Evolutionary conservation across 37 sponge, comb jelly and placozoan genomes (phyloP), one percentile per base, ranked within the genome.

Genomic region (Chondrilla cf. caribensis): DNA sequence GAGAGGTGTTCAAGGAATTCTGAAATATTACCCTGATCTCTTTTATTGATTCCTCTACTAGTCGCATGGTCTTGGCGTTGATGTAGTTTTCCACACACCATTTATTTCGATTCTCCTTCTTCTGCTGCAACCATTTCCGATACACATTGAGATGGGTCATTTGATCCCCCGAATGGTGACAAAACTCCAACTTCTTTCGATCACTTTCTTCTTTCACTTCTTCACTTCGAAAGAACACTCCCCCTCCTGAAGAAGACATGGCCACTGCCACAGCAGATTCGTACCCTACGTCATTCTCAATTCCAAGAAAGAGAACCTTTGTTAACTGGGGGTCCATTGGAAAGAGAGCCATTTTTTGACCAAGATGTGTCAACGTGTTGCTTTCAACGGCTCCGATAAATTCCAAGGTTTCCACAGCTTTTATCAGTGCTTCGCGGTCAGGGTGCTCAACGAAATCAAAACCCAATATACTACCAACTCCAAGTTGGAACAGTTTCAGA

Each of bases 371-470:
- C 35, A 92, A 79, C n/a, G 51, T 42, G 33, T 62, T 73, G 8
- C 78, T 75, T 22, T 84, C 58, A n/a, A 92, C 59, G 22, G 91
- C 90, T 37, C 85, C 93, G 33, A 93, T 81, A 55, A 89, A 89
- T 38, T 54, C 58, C 19, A 93, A 62, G 15, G 84, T 93, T 44
- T 86, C 85, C 33, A 93, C 78, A 25, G 90, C 90, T 32, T 59
- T 60, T 67, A 54, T 70, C 15, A 93, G 79, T 32, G 90, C 82
- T 54, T 40, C 64, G 2, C 24, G 66, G 62, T 84, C 80, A 25
- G 93, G 93, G 3, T 79, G 65, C 38, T 93, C 90, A 37, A 93
- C 87, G 77, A 93, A 93, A 39, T 89, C 85, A 80, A 93, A 93
- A 0, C 37, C 28, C 17, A 84, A 71, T 3, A 93, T 71, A 81